Base-by-base conservation (phyloP, 1,140 invertebrate genomes). In the Drosophila miranda region DNA sequence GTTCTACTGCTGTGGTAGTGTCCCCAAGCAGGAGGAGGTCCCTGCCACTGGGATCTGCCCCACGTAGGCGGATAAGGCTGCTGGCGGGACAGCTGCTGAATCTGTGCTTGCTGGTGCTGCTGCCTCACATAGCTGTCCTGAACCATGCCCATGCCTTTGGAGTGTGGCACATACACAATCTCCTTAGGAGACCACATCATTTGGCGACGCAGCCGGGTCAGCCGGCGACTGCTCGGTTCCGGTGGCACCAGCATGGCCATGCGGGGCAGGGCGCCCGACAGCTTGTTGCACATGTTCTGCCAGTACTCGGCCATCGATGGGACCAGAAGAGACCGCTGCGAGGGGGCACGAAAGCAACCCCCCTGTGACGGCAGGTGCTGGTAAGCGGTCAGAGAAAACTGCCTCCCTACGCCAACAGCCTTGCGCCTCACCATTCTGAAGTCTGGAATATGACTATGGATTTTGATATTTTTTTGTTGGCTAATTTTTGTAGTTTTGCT, bases 401-500 rank as follows among this genome's bases (percentile, higher is more conserved):
- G 64, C 14, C 56, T 63, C 38, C 63, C 51, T 74, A 34, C 11
- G 21, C 41, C 38, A 62, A n/a, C 9, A 58, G n/a, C n/a, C 51
- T 63, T 61, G 11, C 68, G 75, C 14, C 77, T 64, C 44, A 75
- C 82, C 81, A 86, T 84, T 23, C 7, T 34, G 14, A 4, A 14
- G 14, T n/a, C 11, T 60, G 43, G 9, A 11, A 14, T 30, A 58
- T 13, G 57, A 52, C 43, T 48, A 46, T 59, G 23, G 6, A 19
- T 43, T 45, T 38, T 38, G 34, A 13, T 38, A 11, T 13, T 28
- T 23, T 58, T 45, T n/a, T 14, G 2, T 41, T 58, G 3, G 14
- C n/a, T 16, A 13, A 4, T 50, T 49, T 26, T 28, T 42, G 3
- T 30, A 21, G n/a, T 59, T 52, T 45, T 14, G 11, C 23, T 34